Conservation (phyloP, 2,797 vertebrate genomes). For the Gallirallus australis region DNA sequence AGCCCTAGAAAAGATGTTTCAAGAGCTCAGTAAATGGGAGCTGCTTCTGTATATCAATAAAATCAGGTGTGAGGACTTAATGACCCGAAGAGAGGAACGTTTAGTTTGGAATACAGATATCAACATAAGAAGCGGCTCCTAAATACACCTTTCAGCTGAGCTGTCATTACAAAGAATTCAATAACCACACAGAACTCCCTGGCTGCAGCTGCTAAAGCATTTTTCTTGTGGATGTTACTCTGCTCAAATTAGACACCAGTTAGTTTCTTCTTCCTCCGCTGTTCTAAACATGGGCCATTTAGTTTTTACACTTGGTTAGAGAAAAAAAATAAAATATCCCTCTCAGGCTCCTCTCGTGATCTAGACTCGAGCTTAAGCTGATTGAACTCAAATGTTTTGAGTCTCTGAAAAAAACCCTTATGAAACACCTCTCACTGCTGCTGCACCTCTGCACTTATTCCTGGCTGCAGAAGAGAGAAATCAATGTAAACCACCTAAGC, state of each 20-base stretch:
- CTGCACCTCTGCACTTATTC: background rate
- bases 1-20: background rate
- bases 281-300: background rate
- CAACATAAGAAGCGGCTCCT: conserved; percentile 10
- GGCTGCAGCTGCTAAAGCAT: conserved; percentile 37
- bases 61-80: background rate
- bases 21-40: background rate
- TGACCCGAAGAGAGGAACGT: background rate
- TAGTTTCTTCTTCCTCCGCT: background rate
- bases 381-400: background rate
- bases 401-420: background rate
- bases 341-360: background rate
- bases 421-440: background rate
- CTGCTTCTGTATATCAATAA: background rate
- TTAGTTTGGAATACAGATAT: background rate
- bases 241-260: conserved; percentile 31
- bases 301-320: background rate
- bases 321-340: background rate
- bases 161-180: conserved; percentile 24
- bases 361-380: background rate
- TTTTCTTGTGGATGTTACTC: conserved; percentile 20
- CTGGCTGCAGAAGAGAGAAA: background rate
- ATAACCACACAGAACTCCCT: background rate
- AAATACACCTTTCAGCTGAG: conserved; percentile 18
- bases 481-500: background rate